phyloP scores from a whole-genome alignment of 2,797 vertebrate species.

The Sebastes trivittatus region DNA sequence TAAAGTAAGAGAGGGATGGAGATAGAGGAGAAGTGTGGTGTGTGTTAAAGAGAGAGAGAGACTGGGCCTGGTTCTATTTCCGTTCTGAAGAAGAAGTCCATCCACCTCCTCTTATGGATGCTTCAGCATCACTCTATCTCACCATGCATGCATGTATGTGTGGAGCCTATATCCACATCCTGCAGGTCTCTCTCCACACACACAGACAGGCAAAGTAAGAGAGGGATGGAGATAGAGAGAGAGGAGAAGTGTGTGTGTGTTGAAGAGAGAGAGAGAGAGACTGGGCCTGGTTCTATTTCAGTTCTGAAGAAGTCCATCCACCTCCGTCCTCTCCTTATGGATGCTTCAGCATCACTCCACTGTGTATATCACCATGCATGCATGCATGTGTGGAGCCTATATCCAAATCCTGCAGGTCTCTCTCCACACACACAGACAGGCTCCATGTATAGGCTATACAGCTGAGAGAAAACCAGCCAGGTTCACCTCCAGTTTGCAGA shows the following conservation, averaged over 20 bases:
- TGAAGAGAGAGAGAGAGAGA: not conserved
- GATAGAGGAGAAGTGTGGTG: conserved; percentile 20
- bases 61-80: conserved; percentile 35
- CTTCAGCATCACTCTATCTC: conserved; percentile 27
- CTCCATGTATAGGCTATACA: not conserved
- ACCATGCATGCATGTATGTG: not conserved
- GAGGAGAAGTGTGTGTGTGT: conserved; percentile 14
- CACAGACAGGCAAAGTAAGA: conserved; percentile 3
- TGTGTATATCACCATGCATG: conserved; percentile 8
- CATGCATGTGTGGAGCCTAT: not conserved
- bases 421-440: conserved; percentile 8
- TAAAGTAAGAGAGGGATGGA: conserved; percentile 88
- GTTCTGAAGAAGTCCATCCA: conserved; percentile 51
- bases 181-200: conserved; percentile 24
- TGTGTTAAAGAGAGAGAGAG: not conserved
- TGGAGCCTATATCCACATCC: conserved; percentile 2
- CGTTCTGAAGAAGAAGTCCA: conserved; percentile 44
- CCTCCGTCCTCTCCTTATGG: conserved; percentile 10
- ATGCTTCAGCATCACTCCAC: conserved; percentile 20
- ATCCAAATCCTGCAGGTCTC: conserved; percentile 31
- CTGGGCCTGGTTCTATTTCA: conserved; percentile 35
- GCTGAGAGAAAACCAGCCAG: not conserved
- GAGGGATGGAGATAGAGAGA: not conserved
- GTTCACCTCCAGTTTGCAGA: conserved; percentile 21
- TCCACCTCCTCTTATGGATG: conserved; percentile 34